Evolutionary conservation across 2,888 invertebrate species (phyloP), one percentile per base, ranked within the genome.

Genomic region (Agrotis segetum): DNA sequence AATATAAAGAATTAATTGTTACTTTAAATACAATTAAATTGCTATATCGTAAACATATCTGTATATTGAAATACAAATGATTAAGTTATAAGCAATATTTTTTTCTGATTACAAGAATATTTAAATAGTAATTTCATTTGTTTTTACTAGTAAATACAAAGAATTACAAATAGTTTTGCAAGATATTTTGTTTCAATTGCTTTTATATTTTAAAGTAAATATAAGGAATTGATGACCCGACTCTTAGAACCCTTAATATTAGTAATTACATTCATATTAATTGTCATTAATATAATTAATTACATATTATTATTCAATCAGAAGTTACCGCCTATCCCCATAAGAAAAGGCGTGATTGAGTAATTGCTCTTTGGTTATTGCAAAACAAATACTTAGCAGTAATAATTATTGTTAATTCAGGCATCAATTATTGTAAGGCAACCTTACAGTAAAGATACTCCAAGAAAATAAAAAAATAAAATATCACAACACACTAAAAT

Each of bases 401-500:
- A 40, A 50, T 24, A 49, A 50, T 44, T 46, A 44, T 34, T 16
- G 40, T 44, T n/a, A 56, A 40, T 53, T 24, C 19, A 67, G 49
- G 49, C 62, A 74, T 85, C 80, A 5, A 14, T 74, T 70, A 77
- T 47, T 56, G 64, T 85, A 82, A 77, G 70, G n/a, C 11, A 6
- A 58, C 50, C 64, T 68, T 85, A 85, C 71, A 60, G 44, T 62
- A 81, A 82, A 21, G 72, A 85, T 77, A 75, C 70, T 67, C 6
- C n/a, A 13, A 74, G 49, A 67, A 67, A 82, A 68, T 79, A 76
- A 52, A 66, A 76, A 82, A 64, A 69, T 85, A 81, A 65, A 85
- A 80, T 84, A 86, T 94, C 92, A 93, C 93, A 92, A 92, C 91
- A 93, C 92, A 92, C 92, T 77, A 82, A 89, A 88, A 88, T 94